Evolutionary conservation across 1,140 invertebrate genomes (phyloP), one percentile per base, ranked within the genome.

Genomic region (Ostrea denselamellosa): DNA sequence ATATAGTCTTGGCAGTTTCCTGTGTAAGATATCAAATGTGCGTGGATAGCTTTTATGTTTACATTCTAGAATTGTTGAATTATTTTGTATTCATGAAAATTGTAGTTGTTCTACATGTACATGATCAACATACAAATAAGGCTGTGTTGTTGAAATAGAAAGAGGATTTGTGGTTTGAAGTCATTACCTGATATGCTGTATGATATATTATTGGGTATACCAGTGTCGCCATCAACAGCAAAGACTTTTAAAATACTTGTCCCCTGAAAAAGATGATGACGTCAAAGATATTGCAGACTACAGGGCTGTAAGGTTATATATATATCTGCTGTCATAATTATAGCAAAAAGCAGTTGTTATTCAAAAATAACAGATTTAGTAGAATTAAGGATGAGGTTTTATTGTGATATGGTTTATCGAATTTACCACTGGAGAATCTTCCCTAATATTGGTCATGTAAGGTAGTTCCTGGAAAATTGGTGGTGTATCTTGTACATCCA

Each of bases 401-500:
- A 44, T 44, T 44, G 1, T 44, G 34, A 44, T 44, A 44, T 44
- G 34, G 1, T 44, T 44, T 44, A 44, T 44, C 34, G 34, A 8
- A 28, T 44, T 52, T 82, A 81, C 86, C 71, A 54, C 12, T 12
- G 71, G 19, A 12, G 51, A 34, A 44, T 82, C 28, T 82, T 86
- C 86, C 82, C 17, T 58, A 56, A 86, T 86, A 0, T 44, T 10
- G 19, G 34, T 56, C 77, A 86, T 53, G 53, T 82, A 86, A 5
- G 68, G 86, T 34, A 86, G 19, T 54, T 52, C 17, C 53, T 86
- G 71, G 54, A 86, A 86, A 28, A 34, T 54, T 5, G 86, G 86
- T 10, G 86, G 86, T 56, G 86, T 86, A 28, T 86, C 86, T 34
- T 86, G 86, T 34, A 86, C 52, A 34, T 86, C 86, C 9, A 25